A percentile compares a stretch with the other conserved stretches of the same genome.
These are phyloP conservation scores for Helogale parvula DNA, from an alignment of 2,113 vertebrate species.

Conservation along the genomic window DNA sequence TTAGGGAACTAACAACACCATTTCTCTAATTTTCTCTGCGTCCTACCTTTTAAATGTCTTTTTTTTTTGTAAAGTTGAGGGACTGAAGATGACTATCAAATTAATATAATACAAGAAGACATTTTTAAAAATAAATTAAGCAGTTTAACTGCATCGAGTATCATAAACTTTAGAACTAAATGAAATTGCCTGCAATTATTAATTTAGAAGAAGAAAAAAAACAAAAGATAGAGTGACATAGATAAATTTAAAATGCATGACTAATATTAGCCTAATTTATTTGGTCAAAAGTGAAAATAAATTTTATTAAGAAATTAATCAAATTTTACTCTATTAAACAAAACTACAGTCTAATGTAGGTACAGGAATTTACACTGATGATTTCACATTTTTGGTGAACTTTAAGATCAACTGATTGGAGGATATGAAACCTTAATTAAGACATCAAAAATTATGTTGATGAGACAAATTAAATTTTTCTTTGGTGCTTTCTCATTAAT, in stretches of 20 bases:
- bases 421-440: background rate
- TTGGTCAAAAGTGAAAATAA: constrained; percentile 11
- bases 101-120: background rate
- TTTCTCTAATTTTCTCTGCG: background rate
- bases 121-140: background rate
- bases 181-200: background rate
- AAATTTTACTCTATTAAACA: background rate
- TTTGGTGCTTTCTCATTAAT: background rate
- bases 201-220: background rate
- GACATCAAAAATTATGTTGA: background rate
- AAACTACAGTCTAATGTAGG: background rate
- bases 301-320: background rate
- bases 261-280: background rate
- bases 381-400: constrained; percentile 4
- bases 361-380: background rate
- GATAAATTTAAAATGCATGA: background rate
- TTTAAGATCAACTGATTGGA: background rate
- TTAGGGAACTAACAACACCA: background rate
- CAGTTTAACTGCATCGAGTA: background rate
- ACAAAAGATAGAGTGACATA: background rate
- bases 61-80: background rate
- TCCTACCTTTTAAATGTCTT: background rate
- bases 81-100: background rate
- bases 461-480: background rate
- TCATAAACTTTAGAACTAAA: background rate